Percentiles rank a stretch among this genome's conserved stretches.
These are phyloP conservation scores for Shargacucullia verbasci DNA, from an alignment of 2,888 invertebrate genomes.

Conservation along the genomic window DNA sequence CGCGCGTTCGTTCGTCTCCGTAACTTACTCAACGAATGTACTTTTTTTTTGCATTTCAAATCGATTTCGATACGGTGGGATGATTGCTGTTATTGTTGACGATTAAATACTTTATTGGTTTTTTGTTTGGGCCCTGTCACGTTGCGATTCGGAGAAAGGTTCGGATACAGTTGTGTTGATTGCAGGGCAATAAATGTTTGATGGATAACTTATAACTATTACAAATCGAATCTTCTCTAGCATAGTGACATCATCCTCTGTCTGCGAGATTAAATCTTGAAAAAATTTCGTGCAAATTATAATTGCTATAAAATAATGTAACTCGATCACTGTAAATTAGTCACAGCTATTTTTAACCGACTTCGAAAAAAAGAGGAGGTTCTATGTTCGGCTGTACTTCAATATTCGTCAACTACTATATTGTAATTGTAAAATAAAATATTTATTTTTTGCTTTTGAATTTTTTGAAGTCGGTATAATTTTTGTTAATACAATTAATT, in stretches of 20 bases:
- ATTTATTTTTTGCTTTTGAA: too few species aligned
- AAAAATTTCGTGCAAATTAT: too few species aligned
- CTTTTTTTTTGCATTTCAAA: conserved; percentile 57
- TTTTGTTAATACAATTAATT: too few species aligned
- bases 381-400: too few species aligned
- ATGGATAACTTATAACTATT: neutral
- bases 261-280: too few species aligned
- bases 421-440: too few species aligned
- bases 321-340: too few species aligned
- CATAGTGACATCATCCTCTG: neutral
- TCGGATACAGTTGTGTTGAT: neutral
- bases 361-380: too few species aligned
- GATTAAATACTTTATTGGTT: conserved; percentile 41
- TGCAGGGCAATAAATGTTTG: neutral
- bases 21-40: conserved; percentile 28
- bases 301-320: too few species aligned
- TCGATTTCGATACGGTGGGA: conserved; percentile 45
- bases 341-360: too few species aligned
- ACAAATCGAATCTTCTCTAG: neutral
- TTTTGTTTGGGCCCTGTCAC: conserved; percentile 14
- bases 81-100: conserved; percentile 44
- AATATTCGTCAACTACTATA: too few species aligned
- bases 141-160: conserved; percentile 13
- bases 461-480: too few species aligned
- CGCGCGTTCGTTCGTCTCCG: conserved; percentile 59